A percentile compares a stretch with the other conserved stretches of the same genome.
Evolutionary conservation across 2,113 vertebrate genomes (phyloP).

Genomic region (Pachypanchax playfairii): DNA sequence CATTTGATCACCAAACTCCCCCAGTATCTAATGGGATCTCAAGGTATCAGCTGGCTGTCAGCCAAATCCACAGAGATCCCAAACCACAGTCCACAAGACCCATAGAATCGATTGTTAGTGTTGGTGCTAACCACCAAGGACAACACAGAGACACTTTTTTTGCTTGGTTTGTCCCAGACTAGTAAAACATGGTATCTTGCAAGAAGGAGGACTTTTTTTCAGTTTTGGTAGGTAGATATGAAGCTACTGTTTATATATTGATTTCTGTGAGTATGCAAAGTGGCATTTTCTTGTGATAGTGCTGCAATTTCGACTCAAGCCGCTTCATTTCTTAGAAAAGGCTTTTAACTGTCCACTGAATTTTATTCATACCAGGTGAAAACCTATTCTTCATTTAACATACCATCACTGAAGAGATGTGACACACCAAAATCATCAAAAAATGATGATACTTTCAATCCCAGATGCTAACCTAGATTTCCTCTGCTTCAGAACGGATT

Average conservation of each 20-base stretch:
- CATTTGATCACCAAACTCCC: neutral
- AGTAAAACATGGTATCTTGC: neutral
- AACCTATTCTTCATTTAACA: conserved; percentile 5
- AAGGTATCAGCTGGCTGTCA: neutral
- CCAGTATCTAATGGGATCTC: neutral
- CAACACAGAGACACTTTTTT: neutral
- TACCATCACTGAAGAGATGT: neutral
- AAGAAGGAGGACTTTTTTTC: neutral
- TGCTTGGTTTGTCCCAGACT: too few species aligned
- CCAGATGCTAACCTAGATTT: conserved; percentile 9
- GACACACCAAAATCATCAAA: too few species aligned
- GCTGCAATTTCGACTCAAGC: too few species aligned
- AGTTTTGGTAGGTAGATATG: too few species aligned
- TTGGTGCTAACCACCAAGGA: neutral
- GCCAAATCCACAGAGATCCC: neutral
- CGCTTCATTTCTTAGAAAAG: conserved; percentile 12
- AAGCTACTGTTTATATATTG: neutral
- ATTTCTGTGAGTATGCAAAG: neutral
- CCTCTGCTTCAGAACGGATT: conserved; percentile 17
- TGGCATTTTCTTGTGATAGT: conserved; percentile 11
- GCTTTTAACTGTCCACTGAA: neutral
- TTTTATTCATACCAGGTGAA: conserved; percentile 10
- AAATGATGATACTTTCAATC: conserved; percentile 13
- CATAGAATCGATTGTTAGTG: neutral
- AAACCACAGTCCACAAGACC: neutral